These are phyloP conservation scores for Sphaeramia orbicularis DNA, from an alignment of 2,797 vertebrate genomes.

Conservation along the genomic window DNA sequence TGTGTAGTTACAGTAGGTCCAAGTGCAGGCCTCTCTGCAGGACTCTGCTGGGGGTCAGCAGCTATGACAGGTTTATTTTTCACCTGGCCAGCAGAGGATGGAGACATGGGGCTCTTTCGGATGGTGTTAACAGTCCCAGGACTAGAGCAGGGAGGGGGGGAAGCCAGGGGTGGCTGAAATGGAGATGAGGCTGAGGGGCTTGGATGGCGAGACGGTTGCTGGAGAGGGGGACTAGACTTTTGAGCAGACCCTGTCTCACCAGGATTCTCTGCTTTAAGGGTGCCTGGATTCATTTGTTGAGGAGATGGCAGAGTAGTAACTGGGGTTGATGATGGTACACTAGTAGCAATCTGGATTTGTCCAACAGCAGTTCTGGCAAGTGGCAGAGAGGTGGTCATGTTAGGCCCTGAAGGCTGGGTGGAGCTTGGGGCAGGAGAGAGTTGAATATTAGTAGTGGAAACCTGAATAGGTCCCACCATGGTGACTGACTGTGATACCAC, in stretches of 20 bases:
- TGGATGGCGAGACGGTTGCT: conserved; percentile 70
- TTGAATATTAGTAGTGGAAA: conserved; percentile 92
- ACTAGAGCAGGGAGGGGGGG: conserved; percentile 88
- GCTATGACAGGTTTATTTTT: conserved; percentile 87
- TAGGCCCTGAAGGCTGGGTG: conserved; percentile 76
- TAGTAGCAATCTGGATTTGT: conserved; percentile 83
- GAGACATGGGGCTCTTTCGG: conserved; percentile 89
- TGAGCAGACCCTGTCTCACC: conserved; percentile 75
- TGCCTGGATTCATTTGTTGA: conserved; percentile 75
- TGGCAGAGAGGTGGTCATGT: conserved; percentile 80
- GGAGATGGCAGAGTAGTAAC: conserved; percentile 69
- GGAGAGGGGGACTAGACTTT: conserved; percentile 72
- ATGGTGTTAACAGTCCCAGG: conserved; percentile 85
- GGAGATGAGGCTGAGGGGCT: conserved; percentile 70
- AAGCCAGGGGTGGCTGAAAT: conserved; percentile 83
- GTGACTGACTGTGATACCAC: conserved; percentile 92
- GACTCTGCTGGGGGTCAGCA: conserved; percentile 83
- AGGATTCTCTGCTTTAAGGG: conserved; percentile 83
- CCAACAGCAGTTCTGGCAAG: conserved; percentile 82
- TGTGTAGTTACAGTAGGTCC: conserved; percentile 59
- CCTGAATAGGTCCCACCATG: conserved; percentile 92
- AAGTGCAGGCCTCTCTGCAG: conserved; percentile 80
- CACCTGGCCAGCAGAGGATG: conserved; percentile 76
- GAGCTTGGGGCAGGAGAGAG: conserved; percentile 86
- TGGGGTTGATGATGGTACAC: conserved; percentile 53